Conservation (phyloP, 2,113 vertebrate species). For the Ginglymostoma cirratum region DNA sequence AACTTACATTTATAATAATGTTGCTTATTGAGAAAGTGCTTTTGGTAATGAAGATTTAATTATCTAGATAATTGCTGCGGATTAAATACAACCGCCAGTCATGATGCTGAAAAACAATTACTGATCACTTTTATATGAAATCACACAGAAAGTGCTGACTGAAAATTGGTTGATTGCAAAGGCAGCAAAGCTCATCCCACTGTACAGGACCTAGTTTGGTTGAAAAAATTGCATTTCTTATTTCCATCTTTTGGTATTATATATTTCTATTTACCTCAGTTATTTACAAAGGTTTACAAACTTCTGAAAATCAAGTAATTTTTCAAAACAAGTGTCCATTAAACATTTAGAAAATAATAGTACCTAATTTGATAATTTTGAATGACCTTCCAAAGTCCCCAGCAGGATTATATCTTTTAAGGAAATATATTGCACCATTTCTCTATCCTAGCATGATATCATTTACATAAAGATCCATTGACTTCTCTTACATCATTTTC, state of each 20-base stretch:
- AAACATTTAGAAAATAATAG: not conserved
- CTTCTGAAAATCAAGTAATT: not conserved
- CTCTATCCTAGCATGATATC: not conserved
- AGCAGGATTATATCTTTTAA: not conserved
- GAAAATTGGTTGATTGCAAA: not conserved
- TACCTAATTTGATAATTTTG: not conserved
- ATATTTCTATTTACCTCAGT: not conserved
- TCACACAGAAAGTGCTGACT: not conserved
- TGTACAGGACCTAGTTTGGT: not conserved
- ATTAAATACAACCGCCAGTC: not conserved
- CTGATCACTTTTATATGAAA: not conserved
- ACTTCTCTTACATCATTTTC: not conserved
- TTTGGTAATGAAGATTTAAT: conserved; percentile 12
- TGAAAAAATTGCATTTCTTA: not conserved
- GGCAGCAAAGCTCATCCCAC: not conserved
- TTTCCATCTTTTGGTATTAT: not conserved
- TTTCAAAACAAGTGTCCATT: not conserved
- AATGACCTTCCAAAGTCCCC: not conserved
- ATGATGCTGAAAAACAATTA: not conserved
- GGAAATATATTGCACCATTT: not conserved
- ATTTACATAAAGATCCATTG: not conserved
- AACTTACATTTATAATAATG: not conserved
- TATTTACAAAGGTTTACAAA: not conserved
- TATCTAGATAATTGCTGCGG: not conserved
- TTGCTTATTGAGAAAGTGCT: not conserved